Percentiles rank a stretch among this genome's conserved stretches.
phyloP scores from a whole-genome alignment of 2,797 vertebrate genomes.

The Tarsius wallacei region DNA sequence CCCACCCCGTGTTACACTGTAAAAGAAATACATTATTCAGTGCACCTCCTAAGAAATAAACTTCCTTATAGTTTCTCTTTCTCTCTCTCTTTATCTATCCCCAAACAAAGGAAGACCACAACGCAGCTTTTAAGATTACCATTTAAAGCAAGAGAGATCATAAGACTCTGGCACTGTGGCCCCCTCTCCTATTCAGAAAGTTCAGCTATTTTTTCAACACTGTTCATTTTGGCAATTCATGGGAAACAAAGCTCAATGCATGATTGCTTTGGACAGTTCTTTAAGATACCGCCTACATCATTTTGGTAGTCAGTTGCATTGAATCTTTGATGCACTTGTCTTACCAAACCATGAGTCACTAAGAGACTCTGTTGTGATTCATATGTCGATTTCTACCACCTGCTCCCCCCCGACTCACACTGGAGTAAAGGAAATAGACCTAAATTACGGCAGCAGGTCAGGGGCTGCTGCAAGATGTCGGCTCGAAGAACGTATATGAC shows the following conservation, averaged over 20 bases:
- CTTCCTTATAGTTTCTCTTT: constrained; percentile 88
- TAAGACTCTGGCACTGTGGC: not conserved
- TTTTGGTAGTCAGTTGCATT: not conserved
- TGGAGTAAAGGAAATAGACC: not conserved
- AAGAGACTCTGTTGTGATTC: not conserved
- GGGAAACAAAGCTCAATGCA: constrained; percentile 43
- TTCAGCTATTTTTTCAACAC: constrained; percentile 22
- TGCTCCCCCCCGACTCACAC: not conserved
- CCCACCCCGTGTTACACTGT: constrained; percentile 84
- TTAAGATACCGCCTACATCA: not conserved
- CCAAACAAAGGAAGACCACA: constrained; percentile 87
- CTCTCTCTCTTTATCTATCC: constrained; percentile 78
- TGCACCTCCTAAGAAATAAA: constrained; percentile 92
- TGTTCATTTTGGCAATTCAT: not conserved
- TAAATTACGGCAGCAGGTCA: not conserved
- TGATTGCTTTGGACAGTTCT: constrained; percentile 22
- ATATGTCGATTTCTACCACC: not conserved
- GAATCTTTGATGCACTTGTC: not conserved
- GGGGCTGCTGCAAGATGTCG: not conserved
- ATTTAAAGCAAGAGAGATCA: constrained; percentile 81
- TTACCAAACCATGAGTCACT: not conserved
- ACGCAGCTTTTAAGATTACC: constrained; percentile 87
- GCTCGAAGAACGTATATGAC: not conserved
- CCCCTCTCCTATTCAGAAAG: constrained; percentile 33
- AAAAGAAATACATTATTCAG: constrained; percentile 92